Base-by-base conservation (phyloP, 2,888 invertebrate genomes). In the Imbricaverruca yamaguchii region DNA sequence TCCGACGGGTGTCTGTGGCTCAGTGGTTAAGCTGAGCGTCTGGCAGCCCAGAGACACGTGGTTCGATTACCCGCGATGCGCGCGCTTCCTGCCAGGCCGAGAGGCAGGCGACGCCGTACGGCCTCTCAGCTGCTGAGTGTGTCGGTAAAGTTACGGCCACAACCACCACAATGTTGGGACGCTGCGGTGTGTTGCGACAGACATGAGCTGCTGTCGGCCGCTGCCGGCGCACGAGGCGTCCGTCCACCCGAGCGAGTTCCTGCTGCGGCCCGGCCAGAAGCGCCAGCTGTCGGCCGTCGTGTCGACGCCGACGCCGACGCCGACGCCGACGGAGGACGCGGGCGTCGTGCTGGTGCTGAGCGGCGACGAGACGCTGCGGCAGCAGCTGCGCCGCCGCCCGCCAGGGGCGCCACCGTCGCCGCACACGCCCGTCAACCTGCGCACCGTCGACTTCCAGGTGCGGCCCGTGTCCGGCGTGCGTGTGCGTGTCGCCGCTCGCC, bases 281-380 rank as follows among this genome's bases (percentile, higher is more conserved):
- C 74, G 74, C 18, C 74, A 74, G 53, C 39, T 74, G 18, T 53
- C 18, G 15, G 74, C 53, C 53, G 74, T 74, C 18, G 25, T 25
- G 74, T 53, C 74, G 53, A 18, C 53, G 53, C 7, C n/a, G 15
- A 8, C 74, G 74, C 74, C 74, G 53, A 18, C 53, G 53, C 1
- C n/a, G 15, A 7, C 69, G 69, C 53, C 39, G 53, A n/a, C 53
- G 18, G 53, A 74, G 69, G 74, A 74, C 53, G 74, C 53, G 8
- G 74, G 74, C 21, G 74, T 53, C 74, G 74, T 74, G 74, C 53
- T 74, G 74, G 74, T 74, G 53, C 74, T 74, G 8, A 74, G 74
- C 74, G 74, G 74, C 18, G 74, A 74, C 74, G 74, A 74, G 74
- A 74, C 74, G 18, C 74, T 74, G 18, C 74, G 74, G 8, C 74